Conservation (phyloP, 92 coral and sea anemone species). For the Heliopora coerulea region DNA sequence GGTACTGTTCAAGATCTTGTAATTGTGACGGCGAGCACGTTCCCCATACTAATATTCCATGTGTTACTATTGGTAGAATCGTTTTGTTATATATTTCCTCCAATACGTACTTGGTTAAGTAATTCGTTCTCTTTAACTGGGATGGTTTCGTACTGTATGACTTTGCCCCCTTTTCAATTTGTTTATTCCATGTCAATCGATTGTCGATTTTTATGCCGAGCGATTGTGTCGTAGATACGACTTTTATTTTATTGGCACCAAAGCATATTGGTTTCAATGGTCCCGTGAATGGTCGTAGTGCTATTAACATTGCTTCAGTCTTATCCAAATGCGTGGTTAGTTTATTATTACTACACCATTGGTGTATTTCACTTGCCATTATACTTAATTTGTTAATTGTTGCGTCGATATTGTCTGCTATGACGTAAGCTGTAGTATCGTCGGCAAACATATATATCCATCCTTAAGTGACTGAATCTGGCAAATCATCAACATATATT, state of each 20-base stretch:
- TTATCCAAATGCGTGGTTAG: too few species aligned
- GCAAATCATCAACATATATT: too few species aligned
- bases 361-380: too few species aligned
- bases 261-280: slow-evolving; percentile 44
- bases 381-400: too few species aligned
- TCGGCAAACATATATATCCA: too few species aligned
- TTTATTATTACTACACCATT: too few species aligned
- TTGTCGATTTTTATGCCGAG: slow-evolving; percentile 55
- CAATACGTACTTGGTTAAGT: slow-evolving; percentile 35
- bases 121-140: slow-evolving; percentile 45
- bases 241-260: slow-evolving; percentile 37
- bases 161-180: slow-evolving; percentile 41
- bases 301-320: neutral
- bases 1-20: slow-evolving; percentile 26
- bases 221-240: slow-evolving; percentile 37
- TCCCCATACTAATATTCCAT: slow-evolving; percentile 49
- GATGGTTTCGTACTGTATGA: slow-evolving; percentile 47
- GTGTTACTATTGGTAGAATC: slow-evolving; percentile 43
- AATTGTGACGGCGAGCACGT: slow-evolving; percentile 39
- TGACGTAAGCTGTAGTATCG: too few species aligned
- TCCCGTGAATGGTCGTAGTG: slow-evolving; percentile 46
- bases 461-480: too few species aligned
- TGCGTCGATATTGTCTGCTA: too few species aligned
- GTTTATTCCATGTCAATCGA: slow-evolving; percentile 53
- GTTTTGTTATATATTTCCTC: slow-evolving; percentile 46